phyloP scores from a whole-genome alignment of 2,113 vertebrate species.

The Pogonocichla stellata region DNA sequence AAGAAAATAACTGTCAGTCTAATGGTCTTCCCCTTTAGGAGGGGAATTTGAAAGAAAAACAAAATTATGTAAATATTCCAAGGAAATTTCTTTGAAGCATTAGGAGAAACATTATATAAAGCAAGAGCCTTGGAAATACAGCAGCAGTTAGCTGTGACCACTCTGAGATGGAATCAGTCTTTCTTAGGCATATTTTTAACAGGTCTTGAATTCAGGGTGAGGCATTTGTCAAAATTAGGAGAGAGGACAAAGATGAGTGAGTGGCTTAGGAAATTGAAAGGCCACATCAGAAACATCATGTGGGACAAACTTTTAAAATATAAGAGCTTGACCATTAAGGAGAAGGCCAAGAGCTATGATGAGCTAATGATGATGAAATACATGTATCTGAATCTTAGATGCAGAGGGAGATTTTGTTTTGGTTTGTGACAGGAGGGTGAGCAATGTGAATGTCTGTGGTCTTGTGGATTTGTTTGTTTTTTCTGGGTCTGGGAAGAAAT shows the following conservation, averaged over 20 bases:
- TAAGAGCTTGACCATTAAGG: not conserved
- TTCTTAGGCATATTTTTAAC: not conserved
- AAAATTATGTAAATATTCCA: not conserved
- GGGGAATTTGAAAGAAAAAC: not conserved
- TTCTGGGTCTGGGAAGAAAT: not conserved
- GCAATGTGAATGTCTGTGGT: not conserved
- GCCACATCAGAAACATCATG: not conserved
- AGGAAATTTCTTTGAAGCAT: not conserved
- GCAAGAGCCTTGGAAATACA: not conserved
- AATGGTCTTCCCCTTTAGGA: not conserved
- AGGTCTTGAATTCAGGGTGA: not conserved
- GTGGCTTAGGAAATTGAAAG: not conserved
- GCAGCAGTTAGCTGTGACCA: not conserved
- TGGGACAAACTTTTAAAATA: not conserved
- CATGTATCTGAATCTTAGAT: not conserved
- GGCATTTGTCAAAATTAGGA: accelerated
- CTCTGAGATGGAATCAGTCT: not conserved
- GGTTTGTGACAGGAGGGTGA: not conserved
- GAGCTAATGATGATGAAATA: not conserved
- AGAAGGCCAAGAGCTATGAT: accelerated
- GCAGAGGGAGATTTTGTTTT: not conserved
- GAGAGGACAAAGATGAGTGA: not conserved
- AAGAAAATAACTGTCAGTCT: not conserved
- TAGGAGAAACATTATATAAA: not conserved
- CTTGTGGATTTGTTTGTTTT: not conserved